Conservation (phyloP, 2,888 invertebrate genomes). For the Chorisops tibialis region DNA sequence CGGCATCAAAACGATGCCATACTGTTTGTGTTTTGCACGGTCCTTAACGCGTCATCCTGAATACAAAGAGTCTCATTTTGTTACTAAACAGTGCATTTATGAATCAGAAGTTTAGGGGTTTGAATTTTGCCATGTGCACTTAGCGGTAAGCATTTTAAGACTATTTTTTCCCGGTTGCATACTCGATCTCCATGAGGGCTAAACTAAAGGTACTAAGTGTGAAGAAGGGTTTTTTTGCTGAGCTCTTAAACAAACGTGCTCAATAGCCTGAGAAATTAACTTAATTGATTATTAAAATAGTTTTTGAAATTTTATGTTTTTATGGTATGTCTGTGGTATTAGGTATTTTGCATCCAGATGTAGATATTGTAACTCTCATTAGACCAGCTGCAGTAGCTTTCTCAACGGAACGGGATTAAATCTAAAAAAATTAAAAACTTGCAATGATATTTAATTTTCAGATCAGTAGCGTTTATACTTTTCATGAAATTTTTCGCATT, state of each 20-base stretch:
- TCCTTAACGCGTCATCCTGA: neutral
- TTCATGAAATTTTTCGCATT: too few relatives aligned
- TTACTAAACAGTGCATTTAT: slow-evolving; percentile 15
- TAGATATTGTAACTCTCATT: too few relatives aligned
- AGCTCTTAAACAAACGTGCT: slow-evolving; percentile 6
- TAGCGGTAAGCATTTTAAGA: too few relatives aligned
- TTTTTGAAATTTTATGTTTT: too few relatives aligned
- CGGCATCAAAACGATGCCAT: neutral
- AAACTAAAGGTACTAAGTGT: neutral
- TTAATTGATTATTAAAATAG: too few relatives aligned
- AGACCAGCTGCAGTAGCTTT: too few relatives aligned
- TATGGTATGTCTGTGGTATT: too few relatives aligned
- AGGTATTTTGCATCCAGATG: too few relatives aligned
- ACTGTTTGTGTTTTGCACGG: neutral
- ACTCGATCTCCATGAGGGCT: neutral
- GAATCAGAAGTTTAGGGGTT: slow-evolving; percentile 16
- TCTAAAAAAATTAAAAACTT: too few relatives aligned
- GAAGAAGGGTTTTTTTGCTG: neutral
- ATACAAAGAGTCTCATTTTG: slow-evolving; percentile 10
- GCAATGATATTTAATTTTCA: too few relatives aligned
- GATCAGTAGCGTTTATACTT: too few relatives aligned
- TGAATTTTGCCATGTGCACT: slow-evolving; percentile 6
- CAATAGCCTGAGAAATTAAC: slow-evolving; percentile 5
- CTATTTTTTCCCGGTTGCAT: neutral
- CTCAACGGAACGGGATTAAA: too few relatives aligned